Base-by-base conservation (phyloP, 2,888 invertebrate genomes). In the Spatulosminthurus flaviceps region DNA sequence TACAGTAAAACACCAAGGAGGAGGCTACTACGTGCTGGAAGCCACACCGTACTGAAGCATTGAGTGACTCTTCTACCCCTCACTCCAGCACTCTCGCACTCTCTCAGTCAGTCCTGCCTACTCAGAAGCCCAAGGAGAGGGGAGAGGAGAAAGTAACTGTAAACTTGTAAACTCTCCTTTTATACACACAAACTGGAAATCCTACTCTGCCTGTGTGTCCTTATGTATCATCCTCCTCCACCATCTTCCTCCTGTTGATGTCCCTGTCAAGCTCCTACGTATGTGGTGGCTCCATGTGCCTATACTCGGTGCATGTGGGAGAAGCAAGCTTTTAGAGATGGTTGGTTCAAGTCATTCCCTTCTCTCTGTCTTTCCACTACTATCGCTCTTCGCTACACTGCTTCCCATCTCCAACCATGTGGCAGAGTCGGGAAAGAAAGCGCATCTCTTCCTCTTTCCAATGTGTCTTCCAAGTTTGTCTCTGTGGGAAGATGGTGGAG, bases 81-180 rank as follows among this genome's bases (percentile, higher is more conserved):
- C 34, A 7, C n/a, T n/a, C n/a, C 34, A 4, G 34, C 34, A 34
- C 34, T 34, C 34, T 34, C 34, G 4, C 34, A 7, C 34, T 34
- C 34, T 34, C 34, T 34, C 34, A 7, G 5, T 34, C 34, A 34
- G 34, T 7, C 5, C 34, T 34, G 34, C 34, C 34, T 34, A 34
- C 34, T 9, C 34, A 34, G 5, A 34, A 34, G 34, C 34, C 9
- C 34, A 34, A 34, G 5, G 0, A n/a, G 9, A 42, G 42, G 71
- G 22, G 42, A 22, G 41, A 41, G n/a, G 41, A 42, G 71, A 41
- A 71, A n/a, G 42, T 42, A 22, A 71, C 71, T 71, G 42, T 70
- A n/a, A 71, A 71, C 71, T 71, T 71, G 7, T n/a, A 71, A 42
- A 22, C 42, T 71, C 71, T 71, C 71, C 42, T 64, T 42, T 71